These are phyloP conservation scores for Drosophila austrosaltans DNA, from an alignment of 2,888 invertebrate genomes.

Conservation along the genomic window DNA sequence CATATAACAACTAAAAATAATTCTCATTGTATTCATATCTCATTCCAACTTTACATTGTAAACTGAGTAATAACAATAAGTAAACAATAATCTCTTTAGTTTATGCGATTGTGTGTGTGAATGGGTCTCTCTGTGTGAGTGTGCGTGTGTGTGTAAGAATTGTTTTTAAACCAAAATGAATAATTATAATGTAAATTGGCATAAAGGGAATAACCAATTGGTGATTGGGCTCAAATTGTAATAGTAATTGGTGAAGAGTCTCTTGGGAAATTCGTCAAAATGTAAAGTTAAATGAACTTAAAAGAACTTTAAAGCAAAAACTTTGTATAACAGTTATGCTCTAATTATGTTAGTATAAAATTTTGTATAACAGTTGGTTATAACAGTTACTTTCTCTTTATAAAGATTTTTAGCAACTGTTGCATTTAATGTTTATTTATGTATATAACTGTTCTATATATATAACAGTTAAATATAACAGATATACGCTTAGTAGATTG, in stretches of 20 bases:
- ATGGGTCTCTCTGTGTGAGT: background rate
- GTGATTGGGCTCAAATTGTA: constrained; percentile 10
- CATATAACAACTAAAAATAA: constrained; percentile 29
- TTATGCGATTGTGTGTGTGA: constrained; percentile 9
- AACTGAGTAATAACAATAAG: constrained; percentile 40
- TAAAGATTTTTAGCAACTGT: background rate
- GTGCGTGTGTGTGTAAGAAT: background rate
- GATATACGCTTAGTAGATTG: too few species aligned
- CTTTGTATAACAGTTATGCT: background rate
- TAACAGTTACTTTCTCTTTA: background rate
- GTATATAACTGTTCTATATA: too few species aligned
- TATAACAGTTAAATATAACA: too few species aligned
- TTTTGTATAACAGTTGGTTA: background rate
- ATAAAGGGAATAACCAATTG: constrained; percentile 10
- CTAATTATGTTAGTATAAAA: too few species aligned
- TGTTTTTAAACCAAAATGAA: constrained; percentile 16
- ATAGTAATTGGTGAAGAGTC: background rate
- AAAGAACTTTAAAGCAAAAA: too few species aligned
- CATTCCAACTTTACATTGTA: constrained; percentile 46
- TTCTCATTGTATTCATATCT: constrained; percentile 46
- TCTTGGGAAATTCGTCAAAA: constrained; percentile 1
- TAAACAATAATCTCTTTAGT: constrained; percentile 32
- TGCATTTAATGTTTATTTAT: background rate
- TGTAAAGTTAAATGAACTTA: background rate
- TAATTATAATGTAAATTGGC: constrained; percentile 15